phyloP scores from a whole-genome alignment of 1,140 invertebrate species.

The Pygmarrhopalites habei region DNA sequence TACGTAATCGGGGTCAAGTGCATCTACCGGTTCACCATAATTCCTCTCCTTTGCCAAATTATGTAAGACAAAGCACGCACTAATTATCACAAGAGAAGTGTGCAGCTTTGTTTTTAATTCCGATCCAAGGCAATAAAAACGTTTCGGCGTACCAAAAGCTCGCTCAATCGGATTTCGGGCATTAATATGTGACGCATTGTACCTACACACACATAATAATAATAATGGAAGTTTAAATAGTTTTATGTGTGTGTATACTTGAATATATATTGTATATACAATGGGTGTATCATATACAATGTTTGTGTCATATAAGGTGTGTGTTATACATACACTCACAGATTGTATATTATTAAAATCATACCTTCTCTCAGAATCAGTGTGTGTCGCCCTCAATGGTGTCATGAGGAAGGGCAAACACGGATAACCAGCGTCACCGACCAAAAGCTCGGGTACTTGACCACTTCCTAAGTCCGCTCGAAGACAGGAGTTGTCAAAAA shows the following conservation, averaged over 20 bases:
- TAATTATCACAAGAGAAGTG: slow-evolving; percentile 41
- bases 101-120: slow-evolving; percentile 40
- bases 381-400: slow-evolving; percentile 30
- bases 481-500: slow-evolving; percentile 31
- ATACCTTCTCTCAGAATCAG: slow-evolving; percentile 42
- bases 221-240: no score
- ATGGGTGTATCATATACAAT: neutral
- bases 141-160: slow-evolving; percentile 43
- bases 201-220: slow-evolving; percentile 24
- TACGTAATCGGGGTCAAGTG: no score
- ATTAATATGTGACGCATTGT: slow-evolving; percentile 44
- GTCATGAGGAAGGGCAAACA: slow-evolving; percentile 34
- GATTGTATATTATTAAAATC: no score
- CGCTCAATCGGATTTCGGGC: slow-evolving; percentile 45
- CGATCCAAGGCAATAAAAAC: slow-evolving; percentile 47
- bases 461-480: slow-evolving; percentile 1
- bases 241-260: no score
- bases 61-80: slow-evolving; percentile 44
- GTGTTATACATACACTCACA: no score
- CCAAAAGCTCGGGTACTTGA: neutral
- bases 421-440: slow-evolving; percentile 30
- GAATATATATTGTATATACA: no score
- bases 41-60: no score
- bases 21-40: no score
- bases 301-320: neutral